phyloP scores from a whole-genome alignment of 2,113 vertebrate species.

The Actenoides hombroni region DNA sequence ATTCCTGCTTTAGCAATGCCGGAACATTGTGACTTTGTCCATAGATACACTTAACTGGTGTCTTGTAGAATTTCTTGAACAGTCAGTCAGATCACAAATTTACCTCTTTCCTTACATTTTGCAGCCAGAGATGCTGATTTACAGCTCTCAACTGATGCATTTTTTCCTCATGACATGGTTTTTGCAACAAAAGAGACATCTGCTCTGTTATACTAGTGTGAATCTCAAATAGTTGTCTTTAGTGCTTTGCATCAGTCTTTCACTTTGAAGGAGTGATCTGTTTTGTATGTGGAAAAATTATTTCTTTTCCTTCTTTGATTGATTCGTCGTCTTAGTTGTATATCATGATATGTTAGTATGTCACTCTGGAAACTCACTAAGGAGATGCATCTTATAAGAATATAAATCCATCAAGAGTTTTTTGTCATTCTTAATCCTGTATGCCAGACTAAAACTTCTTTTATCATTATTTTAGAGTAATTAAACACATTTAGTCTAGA shows the following conservation, averaged over 20 bases:
- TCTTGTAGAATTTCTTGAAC: neutral
- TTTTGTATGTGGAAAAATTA: neutral
- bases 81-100: neutral
- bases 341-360: rapidly evolving
- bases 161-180: neutral
- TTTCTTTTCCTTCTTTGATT: neutral
- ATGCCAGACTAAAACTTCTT: neutral
- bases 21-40: neutral
- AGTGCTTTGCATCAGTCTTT: neutral
- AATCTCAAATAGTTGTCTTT: neutral
- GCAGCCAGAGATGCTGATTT: neutral
- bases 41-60: neutral
- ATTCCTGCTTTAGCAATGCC: neutral
- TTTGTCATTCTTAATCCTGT: neutral
- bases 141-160: neutral
- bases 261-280: neutral
- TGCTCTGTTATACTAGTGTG: neutral
- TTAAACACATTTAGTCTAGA: neutral
- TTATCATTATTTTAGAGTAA: neutral
- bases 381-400: neutral
- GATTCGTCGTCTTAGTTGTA: neutral
- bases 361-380: neutral
- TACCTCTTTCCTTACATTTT: neutral
- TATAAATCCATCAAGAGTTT: neutral
- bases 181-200: neutral